Evolutionary conservation across 2,797 vertebrate species (phyloP), one percentile per base, ranked within the genome.

Genomic region (Spinibarbus caldwelli): DNA sequence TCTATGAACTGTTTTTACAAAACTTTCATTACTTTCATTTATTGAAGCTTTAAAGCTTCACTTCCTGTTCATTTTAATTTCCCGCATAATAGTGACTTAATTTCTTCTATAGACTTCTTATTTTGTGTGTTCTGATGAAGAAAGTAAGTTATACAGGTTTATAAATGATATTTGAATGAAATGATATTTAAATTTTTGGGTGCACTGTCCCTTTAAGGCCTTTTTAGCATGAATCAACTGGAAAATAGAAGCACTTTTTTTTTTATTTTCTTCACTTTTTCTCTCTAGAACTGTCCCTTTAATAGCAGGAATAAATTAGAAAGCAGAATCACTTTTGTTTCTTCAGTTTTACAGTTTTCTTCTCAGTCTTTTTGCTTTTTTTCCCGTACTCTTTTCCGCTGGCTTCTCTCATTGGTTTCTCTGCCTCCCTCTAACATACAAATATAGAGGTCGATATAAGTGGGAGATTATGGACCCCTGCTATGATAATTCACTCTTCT

Each of bases 401-500:
- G 29, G 5, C 2, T 36, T 73, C 54, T 57, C 10, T 41, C 31
- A 79, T 8, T 26, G 41, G 14, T 84, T 19, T 68, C 23, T 9
- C n/a, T 38, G 6, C 23, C 4, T 72, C 66, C 34, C 66, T 83
- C 67, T 73, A 84, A 71, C 52, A 62, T 54, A 71, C 43, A 49
- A 66, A 67, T 59, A 57, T n/a, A 80, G 57, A 57, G 17, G 47
- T 75, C 2, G 78, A 85, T 70, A n/a, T 70, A 85, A 71, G 12
- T 17, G 38, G 26, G 5, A 49, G 23, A 52, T 83, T 83, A 76
- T 67, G 71, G 38, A 59, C 62, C 66, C 80, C 82, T 26, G 71
- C 82, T 66, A 72, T 29, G 62, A 77, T 84, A 72, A 80, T 72
- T 86, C 36, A 78, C 23, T 72, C 66, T 66, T 57, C 47, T 45